Evolutionary conservation across 2,888 invertebrate genomes (phyloP), one percentile per base, ranked within the genome.

Genomic region (Drosophila mettleri): DNA sequence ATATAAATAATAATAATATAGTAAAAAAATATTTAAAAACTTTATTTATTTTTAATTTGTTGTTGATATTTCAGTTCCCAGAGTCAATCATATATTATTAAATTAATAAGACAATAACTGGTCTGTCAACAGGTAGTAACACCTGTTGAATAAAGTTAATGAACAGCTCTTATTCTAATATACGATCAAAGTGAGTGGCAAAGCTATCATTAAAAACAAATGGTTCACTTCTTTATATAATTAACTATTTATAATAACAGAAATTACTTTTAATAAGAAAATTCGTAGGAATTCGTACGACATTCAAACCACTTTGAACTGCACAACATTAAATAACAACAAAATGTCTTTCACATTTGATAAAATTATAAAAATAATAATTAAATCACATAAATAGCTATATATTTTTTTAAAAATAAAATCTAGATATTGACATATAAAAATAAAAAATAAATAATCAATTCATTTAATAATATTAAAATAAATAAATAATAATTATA

Each of bases 211-310:
- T 45, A 45, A 45, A 16, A 27, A 3, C 12, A 29, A 45, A 45
- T 45, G 6, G 6, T 45, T 27, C 18, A 45, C 7, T 45, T 45
- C 45, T 27, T 12, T 18, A 27, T 29, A 27, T 45, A 45, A 45
- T 45, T 45, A 45, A 45, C 27, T 27, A 45, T 12, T 29, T 27
- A 3, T 45, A 45, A 45, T 45, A 27, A 45, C 45, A 27, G 45
- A 45, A 45, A 45, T 45, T 45, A 45, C 3, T 16, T 29, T 12
- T 45, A 45, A 45, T 45, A 12, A 0, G 45, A 16, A 18, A 27
- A 45, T 45, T 12, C 16, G 12, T 12, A 7, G 16, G 27, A 45
- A 27, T 29, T 27, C 6, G 0, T 5, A 9, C n/a, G n/a, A 24
- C n/a, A 9, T 0, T 22, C 24, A n/a, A n/a, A 27, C 27, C 16